A percentile compares a stretch with the other conserved stretches of the same genome.
Evolutionary conservation across 2,113 vertebrate genomes (phyloP).

Genomic region (Candoia aspera): DNA sequence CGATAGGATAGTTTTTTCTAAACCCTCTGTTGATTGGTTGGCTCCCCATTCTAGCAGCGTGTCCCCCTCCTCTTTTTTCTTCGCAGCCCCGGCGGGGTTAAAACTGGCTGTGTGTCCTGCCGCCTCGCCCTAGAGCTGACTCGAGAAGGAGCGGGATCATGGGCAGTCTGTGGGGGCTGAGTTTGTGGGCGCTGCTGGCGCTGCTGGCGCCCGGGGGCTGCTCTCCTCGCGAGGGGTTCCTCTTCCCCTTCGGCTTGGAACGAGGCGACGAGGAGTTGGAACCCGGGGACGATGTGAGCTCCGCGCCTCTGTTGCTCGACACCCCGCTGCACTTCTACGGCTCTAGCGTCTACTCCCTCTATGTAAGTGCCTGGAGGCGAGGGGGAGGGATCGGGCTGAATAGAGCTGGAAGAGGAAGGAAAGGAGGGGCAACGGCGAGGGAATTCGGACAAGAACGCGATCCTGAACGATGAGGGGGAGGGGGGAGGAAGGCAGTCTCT

Average conservation of each 20-base stretch:
- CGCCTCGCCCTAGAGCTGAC: background rate
- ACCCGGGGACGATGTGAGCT: conserved; percentile 75
- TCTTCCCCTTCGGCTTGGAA: conserved; percentile 74
- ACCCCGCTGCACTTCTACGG: conserved; percentile 80
- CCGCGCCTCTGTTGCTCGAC: conserved; percentile 72
- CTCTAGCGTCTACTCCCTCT: conserved; percentile 72
- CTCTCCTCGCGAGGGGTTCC: conserved; percentile 62
- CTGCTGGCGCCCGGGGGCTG: conserved; percentile 61
- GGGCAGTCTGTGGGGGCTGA: conserved; percentile 14
- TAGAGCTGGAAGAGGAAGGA: background rate
- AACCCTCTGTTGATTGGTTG: conserved; percentile 7
- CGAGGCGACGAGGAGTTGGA: conserved; percentile 76
- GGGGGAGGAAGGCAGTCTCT: background rate
- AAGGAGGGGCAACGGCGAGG: background rate
- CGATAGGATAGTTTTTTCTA: conserved; percentile 2
- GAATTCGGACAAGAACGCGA: background rate
- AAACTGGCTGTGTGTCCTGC: background rate
- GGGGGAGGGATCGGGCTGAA: background rate
- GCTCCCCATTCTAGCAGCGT: background rate
- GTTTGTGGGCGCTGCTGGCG: conserved; percentile 57
- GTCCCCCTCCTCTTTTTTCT: background rate
- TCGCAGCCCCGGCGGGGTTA: background rate
- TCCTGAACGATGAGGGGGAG: background rate
- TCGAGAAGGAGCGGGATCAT: background rate
- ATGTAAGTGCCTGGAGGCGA: conserved; percentile 76